Evolutionary conservation across 2,888 invertebrate species (phyloP), one percentile per base, ranked within the genome.

Genomic region (Brachyopa scutellaris): DNA sequence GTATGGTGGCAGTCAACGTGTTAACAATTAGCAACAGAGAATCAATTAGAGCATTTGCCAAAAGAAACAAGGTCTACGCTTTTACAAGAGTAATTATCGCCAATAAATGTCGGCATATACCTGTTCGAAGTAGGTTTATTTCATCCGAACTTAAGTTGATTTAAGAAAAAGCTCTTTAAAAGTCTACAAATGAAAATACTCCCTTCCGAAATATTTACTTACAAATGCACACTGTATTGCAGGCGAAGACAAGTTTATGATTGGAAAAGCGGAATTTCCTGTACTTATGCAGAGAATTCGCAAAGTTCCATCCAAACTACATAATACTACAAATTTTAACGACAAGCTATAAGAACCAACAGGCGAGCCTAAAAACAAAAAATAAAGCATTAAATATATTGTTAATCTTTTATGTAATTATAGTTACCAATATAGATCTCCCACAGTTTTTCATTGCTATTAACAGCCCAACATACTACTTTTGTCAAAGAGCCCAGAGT

Each of bases 361-460:
- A 1, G 90, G 88, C 1, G 91, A 91, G 0, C 89, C 90, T 87
- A 15, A 69, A 47, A 53, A 45, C n/a, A 33, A 40, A 49, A n/a
- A 13, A 31, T 36, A 7, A 13, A 2, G 59, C 11, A 38, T 11
- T 21, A 15, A 8, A 23, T 45, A 1, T 7, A 0, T 45, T 11
- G 2, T 6, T 19, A 8, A 23, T 45, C 1, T 7, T 1, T 45
- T 11, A 4, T 6, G 6, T 19, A 38, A 33, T 13, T 11, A 19
- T 11, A 84, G 84, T 64, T 88, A 93, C 94, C 94, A 86, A 94
- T 90, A 87, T 93, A 94, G 2, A 93, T 93, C 85, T 95, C 94
- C 95, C 95, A 95, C 0, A 93, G 91, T 1, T 93, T 93, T 76
- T 93, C 93, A 66, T 92, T 92, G n/a, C 92, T 92, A 0, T 91